These are phyloP conservation scores for Chelonoidis abingdonii DNA, from an alignment of 2,113 vertebrate species.

Conservation along the genomic window DNA sequence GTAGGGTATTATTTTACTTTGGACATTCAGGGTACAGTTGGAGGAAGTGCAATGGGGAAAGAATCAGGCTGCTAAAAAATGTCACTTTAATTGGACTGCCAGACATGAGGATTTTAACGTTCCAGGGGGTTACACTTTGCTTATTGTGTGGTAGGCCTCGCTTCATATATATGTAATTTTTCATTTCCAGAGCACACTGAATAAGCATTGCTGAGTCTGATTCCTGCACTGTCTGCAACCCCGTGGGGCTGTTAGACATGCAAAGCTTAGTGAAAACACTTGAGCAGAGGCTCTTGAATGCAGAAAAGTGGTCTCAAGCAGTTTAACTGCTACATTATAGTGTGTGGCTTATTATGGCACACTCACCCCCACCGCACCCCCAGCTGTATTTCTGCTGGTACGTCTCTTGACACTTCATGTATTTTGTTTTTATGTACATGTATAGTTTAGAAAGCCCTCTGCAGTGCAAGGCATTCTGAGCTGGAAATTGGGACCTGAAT, in stretches of 20 bases:
- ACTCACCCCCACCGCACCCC: conserved; percentile 12
- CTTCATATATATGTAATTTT: conserved; percentile 37
- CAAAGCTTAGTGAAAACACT: conserved; percentile 66
- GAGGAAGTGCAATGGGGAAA: conserved; percentile 38
- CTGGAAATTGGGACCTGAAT: neutral
- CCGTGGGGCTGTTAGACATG: conserved; percentile 45
- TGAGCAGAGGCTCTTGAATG: conserved; percentile 61
- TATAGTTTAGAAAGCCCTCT: neutral
- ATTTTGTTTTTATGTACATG: neutral
- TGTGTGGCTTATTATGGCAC: conserved; percentile 23
- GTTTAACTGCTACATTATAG: conserved; percentile 49
- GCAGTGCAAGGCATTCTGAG: neutral
- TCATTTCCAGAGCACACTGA: conserved; percentile 35
- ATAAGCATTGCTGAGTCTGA: conserved; percentile 42
- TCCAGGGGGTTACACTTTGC: conserved; percentile 60
- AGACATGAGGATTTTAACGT: conserved; percentile 57
- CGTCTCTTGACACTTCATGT: neutral
- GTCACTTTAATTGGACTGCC: conserved; percentile 65
- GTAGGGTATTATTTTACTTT: conserved; percentile 68
- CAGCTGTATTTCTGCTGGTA: conserved; percentile 35
- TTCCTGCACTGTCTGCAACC: conserved; percentile 37
- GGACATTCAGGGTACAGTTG: conserved; percentile 26
- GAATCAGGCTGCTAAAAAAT: conserved; percentile 53
- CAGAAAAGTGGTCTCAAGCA: conserved; percentile 67
- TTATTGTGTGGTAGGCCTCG: conserved; percentile 42